phyloP scores from a whole-genome alignment of 2,113 vertebrate species.

The Gasterosteus aculeatus region DNA sequence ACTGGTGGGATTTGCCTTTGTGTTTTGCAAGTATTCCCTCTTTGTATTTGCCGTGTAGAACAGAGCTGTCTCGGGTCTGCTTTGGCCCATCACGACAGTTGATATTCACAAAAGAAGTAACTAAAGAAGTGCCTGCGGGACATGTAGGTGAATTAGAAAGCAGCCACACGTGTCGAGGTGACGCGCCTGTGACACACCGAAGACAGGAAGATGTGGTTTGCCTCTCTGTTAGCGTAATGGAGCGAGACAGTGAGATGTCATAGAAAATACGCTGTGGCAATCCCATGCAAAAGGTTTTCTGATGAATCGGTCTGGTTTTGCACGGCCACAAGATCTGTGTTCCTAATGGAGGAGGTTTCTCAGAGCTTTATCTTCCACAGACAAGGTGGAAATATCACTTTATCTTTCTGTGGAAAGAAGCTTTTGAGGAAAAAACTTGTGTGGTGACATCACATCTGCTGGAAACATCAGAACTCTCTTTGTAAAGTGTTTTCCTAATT shows the following conservation, averaged over 20 bases:
- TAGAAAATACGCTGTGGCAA: slow-evolving; percentile 75
- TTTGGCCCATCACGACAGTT: background rate
- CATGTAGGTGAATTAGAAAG: slow-evolving; percentile 38
- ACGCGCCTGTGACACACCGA: slow-evolving; percentile 48
- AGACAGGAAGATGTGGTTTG: slow-evolving; percentile 81
- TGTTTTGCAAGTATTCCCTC: slow-evolving; percentile 4
- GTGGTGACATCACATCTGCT: slow-evolving; percentile 58
- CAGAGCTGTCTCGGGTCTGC: background rate
- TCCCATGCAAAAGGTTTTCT: slow-evolving; percentile 73
- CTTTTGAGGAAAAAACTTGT: slow-evolving; percentile 73
- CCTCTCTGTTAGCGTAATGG: slow-evolving; percentile 75
- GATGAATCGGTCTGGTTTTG: slow-evolving; percentile 60
- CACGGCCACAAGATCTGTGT: slow-evolving; percentile 60
- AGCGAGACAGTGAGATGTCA: slow-evolving; percentile 79
- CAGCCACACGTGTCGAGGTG: slow-evolving; percentile 45
- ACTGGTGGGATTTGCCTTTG: slow-evolving; percentile 46
- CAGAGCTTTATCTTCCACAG: slow-evolving; percentile 64
- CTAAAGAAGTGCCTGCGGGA: slow-evolving; percentile 23
- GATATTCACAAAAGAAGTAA: background rate
- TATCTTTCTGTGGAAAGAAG: slow-evolving; percentile 65
- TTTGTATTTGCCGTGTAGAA: slow-evolving; percentile 19
- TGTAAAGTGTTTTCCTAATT: slow-evolving; percentile 52
- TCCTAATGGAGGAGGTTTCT: slow-evolving; percentile 81
- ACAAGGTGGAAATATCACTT: slow-evolving; percentile 74
- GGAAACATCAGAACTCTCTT: slow-evolving; percentile 76